Evolutionary conservation across 2,888 invertebrate genomes (phyloP).

Genomic region (Spilarctia lutea): DNA sequence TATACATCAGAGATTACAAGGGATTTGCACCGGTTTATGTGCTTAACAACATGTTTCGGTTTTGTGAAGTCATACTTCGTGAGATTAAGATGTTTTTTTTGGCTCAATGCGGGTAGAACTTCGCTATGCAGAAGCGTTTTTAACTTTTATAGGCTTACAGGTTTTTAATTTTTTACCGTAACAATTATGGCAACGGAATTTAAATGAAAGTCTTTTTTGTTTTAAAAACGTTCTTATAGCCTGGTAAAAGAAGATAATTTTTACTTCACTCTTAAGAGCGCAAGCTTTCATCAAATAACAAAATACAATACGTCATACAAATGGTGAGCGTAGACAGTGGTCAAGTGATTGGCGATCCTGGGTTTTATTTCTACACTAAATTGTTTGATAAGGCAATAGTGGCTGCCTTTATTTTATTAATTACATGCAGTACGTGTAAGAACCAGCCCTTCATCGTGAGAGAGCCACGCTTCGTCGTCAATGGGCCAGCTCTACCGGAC

Average conservation of each 20-base stretch:
- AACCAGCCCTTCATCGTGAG: too few species aligned
- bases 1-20: constrained; percentile 42
- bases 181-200: not conserved
- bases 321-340: too few species aligned
- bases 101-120: constrained; percentile 2
- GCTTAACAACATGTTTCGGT: constrained; percentile 31
- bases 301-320: too few species aligned
- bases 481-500: too few species aligned
- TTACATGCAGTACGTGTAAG: too few species aligned
- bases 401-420: too few species aligned
- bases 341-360: too few species aligned
- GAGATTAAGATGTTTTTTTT: constrained; percentile 27
- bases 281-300: not conserved
- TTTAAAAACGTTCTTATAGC: not conserved
- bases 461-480: too few species aligned
- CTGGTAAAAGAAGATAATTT: not conserved
- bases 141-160: not conserved
- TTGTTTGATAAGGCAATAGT: not conserved
- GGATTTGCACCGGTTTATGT: constrained; percentile 45
- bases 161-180: not conserved
- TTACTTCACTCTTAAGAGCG: not conserved
- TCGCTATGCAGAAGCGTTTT: not conserved
- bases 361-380: too few species aligned
- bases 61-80: constrained; percentile 20
- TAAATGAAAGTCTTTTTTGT: not conserved